Evolutionary conservation across 2,888 invertebrate genomes (phyloP).

Genomic region (Agrochola lota): DNA sequence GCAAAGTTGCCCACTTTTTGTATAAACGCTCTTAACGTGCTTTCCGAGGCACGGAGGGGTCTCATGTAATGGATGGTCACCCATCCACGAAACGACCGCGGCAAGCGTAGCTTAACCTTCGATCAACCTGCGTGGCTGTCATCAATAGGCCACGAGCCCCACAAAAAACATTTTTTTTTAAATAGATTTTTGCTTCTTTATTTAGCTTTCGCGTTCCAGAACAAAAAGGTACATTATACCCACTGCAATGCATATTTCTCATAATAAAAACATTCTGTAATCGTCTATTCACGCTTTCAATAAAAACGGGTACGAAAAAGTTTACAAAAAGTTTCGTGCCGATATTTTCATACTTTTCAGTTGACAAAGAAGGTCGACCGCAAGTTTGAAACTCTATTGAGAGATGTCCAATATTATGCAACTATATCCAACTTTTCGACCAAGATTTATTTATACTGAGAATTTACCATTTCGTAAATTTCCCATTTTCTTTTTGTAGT

Average conservation of each 20-base stretch:
- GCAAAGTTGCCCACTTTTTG: too few species aligned
- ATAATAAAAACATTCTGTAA: constrained; percentile 8
- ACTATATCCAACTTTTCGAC: not conserved
- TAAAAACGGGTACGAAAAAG: not conserved
- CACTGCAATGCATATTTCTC: not conserved
- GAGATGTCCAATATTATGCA: constrained; percentile 5
- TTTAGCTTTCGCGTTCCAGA: not conserved
- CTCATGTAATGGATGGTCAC: too few species aligned
- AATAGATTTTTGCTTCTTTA: not conserved
- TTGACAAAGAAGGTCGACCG: constrained; percentile 4
- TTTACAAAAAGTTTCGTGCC: constrained; percentile 5
- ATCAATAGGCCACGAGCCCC: too few species aligned
- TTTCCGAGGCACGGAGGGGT: not conserved
- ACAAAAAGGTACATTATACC: not conserved
- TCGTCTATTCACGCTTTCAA: not conserved
- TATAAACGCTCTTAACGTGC: too few species aligned
- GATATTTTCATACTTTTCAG: constrained; percentile 17
- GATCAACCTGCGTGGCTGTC: too few species aligned
- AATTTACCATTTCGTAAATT: not conserved
- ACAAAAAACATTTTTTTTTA: not conserved
- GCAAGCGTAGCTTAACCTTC: too few species aligned
- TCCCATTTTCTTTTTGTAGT: constrained; percentile 10
- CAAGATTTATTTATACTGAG: not conserved
- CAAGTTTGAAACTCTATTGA: constrained; percentile 10
- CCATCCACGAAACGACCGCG: too few species aligned